Conservation (phyloP, 2,888 invertebrate species). For the Mythimna vitellina region DNA sequence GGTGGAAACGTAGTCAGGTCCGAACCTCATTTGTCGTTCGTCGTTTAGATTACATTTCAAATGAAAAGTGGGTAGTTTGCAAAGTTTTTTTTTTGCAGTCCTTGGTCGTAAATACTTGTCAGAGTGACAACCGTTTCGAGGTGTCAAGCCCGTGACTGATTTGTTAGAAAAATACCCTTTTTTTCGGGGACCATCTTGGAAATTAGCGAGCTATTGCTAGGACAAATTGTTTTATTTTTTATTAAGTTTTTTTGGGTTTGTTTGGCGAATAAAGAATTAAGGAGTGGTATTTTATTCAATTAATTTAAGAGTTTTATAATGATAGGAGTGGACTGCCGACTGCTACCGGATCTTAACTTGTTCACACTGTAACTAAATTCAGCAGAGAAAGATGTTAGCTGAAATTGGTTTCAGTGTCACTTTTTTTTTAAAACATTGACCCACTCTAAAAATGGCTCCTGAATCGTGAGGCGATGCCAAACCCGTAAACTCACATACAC, state of each 20-base stretch:
- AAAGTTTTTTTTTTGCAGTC: slow-evolving; percentile 77
- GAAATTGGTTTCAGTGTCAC: no score
- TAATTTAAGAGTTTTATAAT: no score
- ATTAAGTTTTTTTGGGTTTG: slow-evolving; percentile 16
- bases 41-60: slow-evolving; percentile 86
- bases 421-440: no score
- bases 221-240: slow-evolving; percentile 48
- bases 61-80: slow-evolving; percentile 87
- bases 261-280: background rate
- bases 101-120: slow-evolving; percentile 81
- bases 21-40: slow-evolving; percentile 80
- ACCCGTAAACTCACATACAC: no score
- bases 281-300: no score
- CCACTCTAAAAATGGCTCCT: no score
- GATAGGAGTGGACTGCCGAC: no score
- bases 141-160: slow-evolving; percentile 84
- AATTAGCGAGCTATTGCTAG: slow-evolving; percentile 58
- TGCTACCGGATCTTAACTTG: no score
- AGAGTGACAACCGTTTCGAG: slow-evolving; percentile 70
- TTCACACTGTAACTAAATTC: no score
- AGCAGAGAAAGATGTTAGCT: no score
- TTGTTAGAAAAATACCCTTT: slow-evolving; percentile 73
- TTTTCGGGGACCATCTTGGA: slow-evolving; percentile 46
- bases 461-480: no score
- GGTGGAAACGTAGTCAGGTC: slow-evolving; percentile 82